These are phyloP conservation scores for Melieria picta DNA, from an alignment of 2,888 invertebrate genomes.

Conservation along the genomic window DNA sequence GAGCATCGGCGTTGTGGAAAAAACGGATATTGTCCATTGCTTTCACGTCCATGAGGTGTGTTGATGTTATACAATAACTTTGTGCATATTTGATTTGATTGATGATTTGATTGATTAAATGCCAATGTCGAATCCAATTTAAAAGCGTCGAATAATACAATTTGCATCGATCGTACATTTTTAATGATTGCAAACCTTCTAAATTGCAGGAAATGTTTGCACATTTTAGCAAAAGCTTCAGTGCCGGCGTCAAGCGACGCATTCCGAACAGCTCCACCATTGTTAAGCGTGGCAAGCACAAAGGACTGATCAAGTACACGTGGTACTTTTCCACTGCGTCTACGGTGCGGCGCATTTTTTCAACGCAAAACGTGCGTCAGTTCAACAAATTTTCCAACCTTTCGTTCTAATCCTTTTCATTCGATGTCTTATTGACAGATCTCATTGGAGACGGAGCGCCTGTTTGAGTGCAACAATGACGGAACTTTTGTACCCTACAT, in stretches of 20 bases:
- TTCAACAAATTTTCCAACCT: constrained; percentile 34
- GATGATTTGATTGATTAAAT: too few species aligned
- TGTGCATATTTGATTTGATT: too few species aligned
- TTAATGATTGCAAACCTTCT: constrained; percentile 27
- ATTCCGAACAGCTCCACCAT: constrained; percentile 74
- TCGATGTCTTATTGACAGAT: neutral
- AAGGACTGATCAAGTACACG: constrained; percentile 75
- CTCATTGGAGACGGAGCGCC: constrained; percentile 49
- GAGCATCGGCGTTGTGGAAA: constrained; percentile 76
- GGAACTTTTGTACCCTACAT: constrained; percentile 52
- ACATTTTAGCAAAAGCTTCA: constrained; percentile 77
- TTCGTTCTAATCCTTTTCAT: neutral
- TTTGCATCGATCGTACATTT: constrained; percentile 3
- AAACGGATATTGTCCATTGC: constrained; percentile 73
- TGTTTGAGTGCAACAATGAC: constrained; percentile 50
- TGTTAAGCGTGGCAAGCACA: constrained; percentile 73
- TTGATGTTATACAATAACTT: neutral
- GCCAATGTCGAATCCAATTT: neutral
- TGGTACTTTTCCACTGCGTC: constrained; percentile 79
- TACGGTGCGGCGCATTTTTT: constrained; percentile 79
- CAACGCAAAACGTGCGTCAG: constrained; percentile 64
- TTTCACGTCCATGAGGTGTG: constrained; percentile 76
- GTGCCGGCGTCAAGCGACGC: constrained; percentile 72
- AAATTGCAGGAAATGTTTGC: constrained; percentile 73
- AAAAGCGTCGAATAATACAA: neutral